Evolutionary conservation across 2,113 vertebrate species (phyloP).

Genomic region (Nothoprocta perdicaria): DNA sequence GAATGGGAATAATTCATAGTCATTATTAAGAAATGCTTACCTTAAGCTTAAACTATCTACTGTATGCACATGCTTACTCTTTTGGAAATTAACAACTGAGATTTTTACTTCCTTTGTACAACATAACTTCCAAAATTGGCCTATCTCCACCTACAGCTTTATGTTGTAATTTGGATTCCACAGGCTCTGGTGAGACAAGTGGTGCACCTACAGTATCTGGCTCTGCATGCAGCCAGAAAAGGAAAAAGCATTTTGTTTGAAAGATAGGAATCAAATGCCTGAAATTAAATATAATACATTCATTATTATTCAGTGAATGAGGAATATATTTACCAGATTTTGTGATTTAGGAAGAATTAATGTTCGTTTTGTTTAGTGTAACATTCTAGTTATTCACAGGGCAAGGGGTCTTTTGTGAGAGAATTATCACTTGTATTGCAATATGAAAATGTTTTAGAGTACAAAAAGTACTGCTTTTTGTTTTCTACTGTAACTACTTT

Average conservation of each 20-base stretch:
- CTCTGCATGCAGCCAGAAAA: background rate
- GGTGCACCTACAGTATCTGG: background rate
- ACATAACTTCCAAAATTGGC: accelerated
- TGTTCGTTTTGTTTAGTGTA: conserved; percentile 1
- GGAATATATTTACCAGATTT: conserved; percentile 35
- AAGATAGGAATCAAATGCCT: conserved; percentile 16
- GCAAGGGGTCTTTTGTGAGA: background rate
- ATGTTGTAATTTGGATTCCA: background rate
- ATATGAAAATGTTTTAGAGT: background rate
- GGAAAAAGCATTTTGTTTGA: conserved; percentile 19
- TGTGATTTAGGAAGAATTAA: conserved; percentile 40
- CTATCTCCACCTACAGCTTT: background rate
- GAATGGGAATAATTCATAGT: background rate
- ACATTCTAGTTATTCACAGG: conserved; percentile 16
- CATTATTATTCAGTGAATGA: conserved; percentile 36
- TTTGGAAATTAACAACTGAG: background rate
- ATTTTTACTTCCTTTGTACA: background rate
- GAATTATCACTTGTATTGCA: background rate
- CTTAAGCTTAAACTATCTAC: background rate
- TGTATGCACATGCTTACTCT: background rate
- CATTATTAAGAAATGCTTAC: background rate
- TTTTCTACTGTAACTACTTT: background rate
- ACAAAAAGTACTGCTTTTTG: background rate
- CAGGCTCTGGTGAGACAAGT: background rate
- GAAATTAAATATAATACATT: background rate